Evolutionary conservation across 2,797 vertebrate genomes (phyloP).

Genomic region (Spea hammondii): DNA sequence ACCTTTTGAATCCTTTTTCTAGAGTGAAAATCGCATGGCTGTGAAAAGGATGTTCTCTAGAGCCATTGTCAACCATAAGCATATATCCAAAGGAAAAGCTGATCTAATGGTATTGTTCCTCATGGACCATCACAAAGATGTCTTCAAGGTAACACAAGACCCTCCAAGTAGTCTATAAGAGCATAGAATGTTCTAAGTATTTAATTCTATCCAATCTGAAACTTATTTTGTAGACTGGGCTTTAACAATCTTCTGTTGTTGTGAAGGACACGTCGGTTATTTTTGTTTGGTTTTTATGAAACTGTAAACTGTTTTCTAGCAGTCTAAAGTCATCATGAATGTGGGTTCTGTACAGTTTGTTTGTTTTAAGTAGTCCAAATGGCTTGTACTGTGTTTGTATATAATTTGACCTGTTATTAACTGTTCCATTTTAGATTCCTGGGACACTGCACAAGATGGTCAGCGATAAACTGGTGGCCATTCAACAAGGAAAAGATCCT

Average conservation of each 20-base stretch:
- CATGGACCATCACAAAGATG: conserved; percentile 88
- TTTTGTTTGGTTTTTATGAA: background rate
- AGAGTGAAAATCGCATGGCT: conserved; percentile 95
- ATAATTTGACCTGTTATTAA: too few species aligned
- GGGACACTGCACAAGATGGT: conserved; percentile 89
- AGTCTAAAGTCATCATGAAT: too few species aligned
- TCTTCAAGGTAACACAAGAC: conserved; percentile 81
- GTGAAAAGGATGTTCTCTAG: conserved; percentile 91
- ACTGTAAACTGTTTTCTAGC: too few species aligned
- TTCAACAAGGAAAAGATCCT: conserved; percentile 84
- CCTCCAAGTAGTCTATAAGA: too few species aligned
- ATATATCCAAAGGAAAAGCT: conserved; percentile 89
- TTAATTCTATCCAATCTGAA: background rate
- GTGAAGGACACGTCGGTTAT: too few species aligned
- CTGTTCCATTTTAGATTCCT: conserved; percentile 73
- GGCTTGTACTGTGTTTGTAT: too few species aligned
- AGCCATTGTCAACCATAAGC: conserved; percentile 84
- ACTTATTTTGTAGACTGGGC: background rate
- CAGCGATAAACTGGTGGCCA: conserved; percentile 80
- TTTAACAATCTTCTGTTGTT: background rate
- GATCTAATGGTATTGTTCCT: conserved; percentile 93
- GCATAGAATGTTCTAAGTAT: too few species aligned
- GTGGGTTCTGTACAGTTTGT: too few species aligned
- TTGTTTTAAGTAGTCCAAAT: too few species aligned
- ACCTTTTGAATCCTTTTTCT: conserved; percentile 37